phyloP scores from a whole-genome alignment of 1,140 invertebrate genomes.

The Tigriopus japonicus region DNA sequence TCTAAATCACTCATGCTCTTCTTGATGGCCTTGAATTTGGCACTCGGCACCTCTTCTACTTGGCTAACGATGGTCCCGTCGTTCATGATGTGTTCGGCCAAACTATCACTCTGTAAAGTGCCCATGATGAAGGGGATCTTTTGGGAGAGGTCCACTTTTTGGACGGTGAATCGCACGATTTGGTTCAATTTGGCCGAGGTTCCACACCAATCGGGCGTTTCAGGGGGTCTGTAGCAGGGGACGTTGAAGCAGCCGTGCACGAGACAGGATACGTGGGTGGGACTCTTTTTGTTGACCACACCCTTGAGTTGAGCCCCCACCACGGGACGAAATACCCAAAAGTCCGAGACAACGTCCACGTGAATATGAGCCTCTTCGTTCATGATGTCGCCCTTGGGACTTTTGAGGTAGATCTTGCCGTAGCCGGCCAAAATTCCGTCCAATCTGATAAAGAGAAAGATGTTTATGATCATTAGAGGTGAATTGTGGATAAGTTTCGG shows the following conservation, averaged over 20 bases:
- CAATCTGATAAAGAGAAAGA: background rate
- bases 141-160: constrained; percentile 1
- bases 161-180: background rate
- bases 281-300: constrained; percentile 4
- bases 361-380: constrained; percentile 4
- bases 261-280: constrained; percentile 1
- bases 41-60: background rate
- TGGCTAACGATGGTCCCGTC: background rate
- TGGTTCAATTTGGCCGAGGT: background rate
- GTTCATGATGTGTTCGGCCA: background rate
- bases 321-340: constrained; percentile 7
- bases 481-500: constrained; percentile 1
- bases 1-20: background rate
- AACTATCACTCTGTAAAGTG: background rate
- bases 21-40: no score
- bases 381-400: background rate
- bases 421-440: constrained; percentile 3
- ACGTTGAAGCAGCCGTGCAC: constrained; percentile 9
- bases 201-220: background rate
- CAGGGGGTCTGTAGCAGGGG: background rate
- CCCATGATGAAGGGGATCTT: constrained; percentile 7
- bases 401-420: background rate
- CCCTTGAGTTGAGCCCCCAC: background rate
- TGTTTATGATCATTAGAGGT: background rate
- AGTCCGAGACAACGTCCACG: constrained; percentile 4